Evolutionary conservation across 2,797 vertebrate species (phyloP).

Genomic region (Propithecus deckenii): DNA sequence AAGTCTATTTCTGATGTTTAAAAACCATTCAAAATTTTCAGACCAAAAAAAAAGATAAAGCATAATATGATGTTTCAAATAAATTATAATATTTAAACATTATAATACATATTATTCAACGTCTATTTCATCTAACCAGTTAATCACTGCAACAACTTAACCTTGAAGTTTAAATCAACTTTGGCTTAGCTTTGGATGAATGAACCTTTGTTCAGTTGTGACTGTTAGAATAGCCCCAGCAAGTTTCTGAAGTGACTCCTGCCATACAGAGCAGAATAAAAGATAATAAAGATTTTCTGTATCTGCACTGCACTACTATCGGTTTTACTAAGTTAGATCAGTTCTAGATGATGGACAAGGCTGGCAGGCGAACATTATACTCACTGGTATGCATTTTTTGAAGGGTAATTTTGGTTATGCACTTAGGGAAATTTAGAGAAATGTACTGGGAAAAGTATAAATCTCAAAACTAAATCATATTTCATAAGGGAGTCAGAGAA

Average conservation of each 20-base stretch:
- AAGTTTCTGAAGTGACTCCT: background rate
- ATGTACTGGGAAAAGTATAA: background rate
- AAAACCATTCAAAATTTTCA: background rate
- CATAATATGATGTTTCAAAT: background rate
- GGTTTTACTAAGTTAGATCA: background rate
- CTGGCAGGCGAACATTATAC: background rate
- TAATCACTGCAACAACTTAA: background rate
- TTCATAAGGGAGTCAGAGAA: background rate
- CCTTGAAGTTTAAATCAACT: conserved; percentile 29
- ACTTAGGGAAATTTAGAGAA: background rate
- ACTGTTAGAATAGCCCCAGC: background rate
- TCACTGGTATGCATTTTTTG: background rate
- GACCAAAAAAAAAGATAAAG: background rate
- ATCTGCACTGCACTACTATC: background rate
- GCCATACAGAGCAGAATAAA: background rate
- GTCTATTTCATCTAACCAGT: background rate
- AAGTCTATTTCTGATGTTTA: background rate
- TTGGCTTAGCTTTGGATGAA: conserved; percentile 22
- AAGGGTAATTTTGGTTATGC: background rate
- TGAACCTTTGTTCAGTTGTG: background rate
- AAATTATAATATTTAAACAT: background rate
- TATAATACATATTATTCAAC: background rate
- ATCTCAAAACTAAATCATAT: background rate
- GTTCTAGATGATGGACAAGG: background rate
- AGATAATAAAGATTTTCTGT: background rate